Conservation (phyloP, 2,888 invertebrate species). For the Gnatocerus cornutus region DNA sequence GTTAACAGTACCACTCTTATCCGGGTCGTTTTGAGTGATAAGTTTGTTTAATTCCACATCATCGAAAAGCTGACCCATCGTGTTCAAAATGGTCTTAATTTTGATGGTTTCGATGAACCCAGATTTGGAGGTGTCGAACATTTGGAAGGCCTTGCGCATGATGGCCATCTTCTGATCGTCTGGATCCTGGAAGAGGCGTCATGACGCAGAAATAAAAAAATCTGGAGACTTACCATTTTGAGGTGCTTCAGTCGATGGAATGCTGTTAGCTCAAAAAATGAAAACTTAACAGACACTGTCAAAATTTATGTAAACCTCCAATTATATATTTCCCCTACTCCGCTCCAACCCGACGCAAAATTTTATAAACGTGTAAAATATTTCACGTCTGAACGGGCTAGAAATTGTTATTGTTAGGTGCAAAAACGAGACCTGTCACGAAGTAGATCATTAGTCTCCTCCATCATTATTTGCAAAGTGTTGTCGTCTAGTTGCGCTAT, state of each 20-base stretch:
- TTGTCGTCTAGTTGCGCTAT: conserved; percentile 31
- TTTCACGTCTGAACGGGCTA: conserved; percentile 47
- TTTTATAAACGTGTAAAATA: conserved; percentile 43
- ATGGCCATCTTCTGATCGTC: conserved; percentile 87
- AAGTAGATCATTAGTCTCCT: conserved; percentile 52
- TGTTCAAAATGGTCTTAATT: conserved; percentile 93
- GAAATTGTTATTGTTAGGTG: conserved; percentile 49
- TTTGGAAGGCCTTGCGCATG: conserved; percentile 96
- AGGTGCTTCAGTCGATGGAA: conserved; percentile 25
- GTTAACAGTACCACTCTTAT: conserved; percentile 91
- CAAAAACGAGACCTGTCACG: conserved; percentile 52
- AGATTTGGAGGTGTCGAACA: conserved; percentile 95
- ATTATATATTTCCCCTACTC: conserved; percentile 58
- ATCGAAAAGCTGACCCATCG: conserved; percentile 96
- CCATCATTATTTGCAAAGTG: conserved; percentile 46
- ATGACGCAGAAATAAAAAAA: neutral
- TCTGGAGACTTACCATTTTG: conserved; percentile 22
- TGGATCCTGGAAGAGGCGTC: conserved; percentile 40
- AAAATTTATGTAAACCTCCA: conserved; percentile 50
- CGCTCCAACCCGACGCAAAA: conserved; percentile 29
- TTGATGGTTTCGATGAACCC: conserved; percentile 94
- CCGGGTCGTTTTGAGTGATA: conserved; percentile 93
- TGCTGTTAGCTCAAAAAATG: conserved; percentile 43
- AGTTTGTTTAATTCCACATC: conserved; percentile 91
- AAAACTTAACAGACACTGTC: conserved; percentile 54